Evolutionary conservation across 2,888 invertebrate species (phyloP).

Genomic region (Drosophila aldrichi): DNA sequence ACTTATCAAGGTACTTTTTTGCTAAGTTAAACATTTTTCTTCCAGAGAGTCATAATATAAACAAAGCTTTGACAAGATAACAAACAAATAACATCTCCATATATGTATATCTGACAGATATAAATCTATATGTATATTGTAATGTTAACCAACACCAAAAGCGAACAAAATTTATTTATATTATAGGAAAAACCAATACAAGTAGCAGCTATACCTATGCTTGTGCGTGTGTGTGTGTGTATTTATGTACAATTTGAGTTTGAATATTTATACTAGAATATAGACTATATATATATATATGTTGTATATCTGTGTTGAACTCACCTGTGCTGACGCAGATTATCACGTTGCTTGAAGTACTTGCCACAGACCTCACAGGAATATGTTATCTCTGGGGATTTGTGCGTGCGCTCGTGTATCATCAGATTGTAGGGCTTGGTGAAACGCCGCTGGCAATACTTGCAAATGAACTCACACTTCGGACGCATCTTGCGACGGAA

Average conservation of each 20-base stretch:
- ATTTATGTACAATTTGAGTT: conserved; percentile 29
- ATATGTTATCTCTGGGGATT: conserved; percentile 97
- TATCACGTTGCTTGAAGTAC: conserved; percentile 98
- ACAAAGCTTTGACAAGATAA: conserved; percentile 6
- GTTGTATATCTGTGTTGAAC: conserved; percentile 62
- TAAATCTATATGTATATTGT: not conserved
- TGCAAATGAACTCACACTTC: conserved; percentile 99
- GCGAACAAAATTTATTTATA: too few relatives aligned
- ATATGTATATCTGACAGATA: conserved; percentile 5
- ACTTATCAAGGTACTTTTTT: conserved; percentile 3
- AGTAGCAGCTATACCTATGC: conserved; percentile 3
- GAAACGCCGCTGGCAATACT: conserved; percentile 98
- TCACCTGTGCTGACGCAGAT: conserved; percentile 97
- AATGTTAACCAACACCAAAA: conserved; percentile 54
- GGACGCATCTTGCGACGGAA: conserved; percentile 95
- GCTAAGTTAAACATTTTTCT: not conserved
- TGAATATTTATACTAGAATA: conserved; percentile 9
- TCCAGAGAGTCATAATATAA: not conserved
- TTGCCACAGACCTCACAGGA: conserved; percentile 99
- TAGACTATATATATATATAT: not conserved
- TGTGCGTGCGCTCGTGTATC: conserved; percentile 99
- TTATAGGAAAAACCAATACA: not conserved
- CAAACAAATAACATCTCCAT: not conserved
- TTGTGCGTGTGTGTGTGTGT: not conserved
- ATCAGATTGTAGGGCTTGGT: conserved; percentile 99